Evolutionary conservation across 2,113 vertebrate species (phyloP).

Genomic region (Dendrocopos noguchii): DNA sequence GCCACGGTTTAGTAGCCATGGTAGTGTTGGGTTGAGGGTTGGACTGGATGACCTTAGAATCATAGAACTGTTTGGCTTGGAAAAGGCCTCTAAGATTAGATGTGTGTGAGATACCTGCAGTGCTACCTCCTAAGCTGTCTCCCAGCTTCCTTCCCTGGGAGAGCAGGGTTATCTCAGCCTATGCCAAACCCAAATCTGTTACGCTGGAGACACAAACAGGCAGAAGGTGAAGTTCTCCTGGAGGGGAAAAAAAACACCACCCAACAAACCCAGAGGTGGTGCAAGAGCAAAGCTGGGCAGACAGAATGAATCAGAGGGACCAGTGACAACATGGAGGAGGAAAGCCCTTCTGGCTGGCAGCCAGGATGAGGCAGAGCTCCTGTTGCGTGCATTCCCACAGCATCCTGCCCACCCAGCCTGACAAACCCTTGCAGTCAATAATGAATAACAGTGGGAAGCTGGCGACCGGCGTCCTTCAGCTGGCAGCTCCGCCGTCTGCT

Average conservation of each 20-base stretch:
- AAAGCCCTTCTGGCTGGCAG: conserved; percentile 38
- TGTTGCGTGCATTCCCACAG: not conserved
- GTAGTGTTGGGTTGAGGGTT: too few relatives aligned
- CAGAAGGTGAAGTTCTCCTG: not conserved
- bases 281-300: not conserved
- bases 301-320: conserved; percentile 24
- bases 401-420: conserved; percentile 29
- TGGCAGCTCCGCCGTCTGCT: not conserved
- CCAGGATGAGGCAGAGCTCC: conserved; percentile 13
- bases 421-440: not conserved
- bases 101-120: not conserved
- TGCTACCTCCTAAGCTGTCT: not conserved
- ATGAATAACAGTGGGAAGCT: not conserved
- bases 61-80: too few relatives aligned
- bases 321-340: conserved; percentile 48
- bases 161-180: not conserved
- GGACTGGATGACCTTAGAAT: too few relatives aligned
- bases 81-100: too few relatives aligned
- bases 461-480: not conserved
- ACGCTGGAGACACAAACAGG: not conserved
- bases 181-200: not conserved
- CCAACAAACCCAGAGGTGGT: not conserved
- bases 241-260: not conserved
- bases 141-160: not conserved
- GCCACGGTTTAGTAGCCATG: too few relatives aligned